Conservation (phyloP, 2,888 invertebrate genomes). For the Morpho achilles region DNA sequence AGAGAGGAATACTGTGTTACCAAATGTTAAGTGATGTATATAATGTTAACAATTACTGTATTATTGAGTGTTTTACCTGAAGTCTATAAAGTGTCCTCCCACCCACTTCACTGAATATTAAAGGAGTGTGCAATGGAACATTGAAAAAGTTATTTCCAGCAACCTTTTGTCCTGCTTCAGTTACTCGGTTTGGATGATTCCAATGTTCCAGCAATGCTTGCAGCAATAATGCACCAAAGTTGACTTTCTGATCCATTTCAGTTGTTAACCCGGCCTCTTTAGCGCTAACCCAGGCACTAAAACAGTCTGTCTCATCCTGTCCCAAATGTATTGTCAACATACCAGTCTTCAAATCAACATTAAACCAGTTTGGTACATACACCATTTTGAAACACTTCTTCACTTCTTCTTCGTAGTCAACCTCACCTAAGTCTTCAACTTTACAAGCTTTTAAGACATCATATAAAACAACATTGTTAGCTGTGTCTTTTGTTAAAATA, state of each 20-base stretch:
- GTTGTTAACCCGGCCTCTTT: conserved; percentile 93
- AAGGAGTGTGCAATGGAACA: conserved; percentile 96
- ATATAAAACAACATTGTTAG: conserved; percentile 88
- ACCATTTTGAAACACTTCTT: conserved; percentile 95
- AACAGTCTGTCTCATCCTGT: conserved; percentile 98
- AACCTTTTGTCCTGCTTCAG: conserved; percentile 85
- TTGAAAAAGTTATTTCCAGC: conserved; percentile 90
- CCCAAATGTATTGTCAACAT: conserved; percentile 98
- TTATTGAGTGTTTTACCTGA: conserved; percentile 40
- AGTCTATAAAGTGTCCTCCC: conserved; percentile 95
- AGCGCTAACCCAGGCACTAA: conserved; percentile 99
- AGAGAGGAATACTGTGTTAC: too few relatives aligned
- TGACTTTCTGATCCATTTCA: conserved; percentile 93
- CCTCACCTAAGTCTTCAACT: conserved; percentile 93
- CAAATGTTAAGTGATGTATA: too few relatives aligned
- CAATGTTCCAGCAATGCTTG: conserved; percentile 98
- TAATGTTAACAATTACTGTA: too few relatives aligned
- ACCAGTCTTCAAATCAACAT: conserved; percentile 98
- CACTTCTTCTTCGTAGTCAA: conserved; percentile 95
- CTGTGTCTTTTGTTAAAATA: conserved; percentile 97
- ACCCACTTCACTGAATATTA: conserved; percentile 98
- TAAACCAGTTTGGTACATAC: conserved; percentile 99
- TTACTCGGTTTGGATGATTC: conserved; percentile 85
- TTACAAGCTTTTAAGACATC: conserved; percentile 95
- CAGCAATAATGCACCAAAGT: conserved; percentile 95